Base-by-base conservation (phyloP, 2,888 invertebrate genomes). In the Myopa testacea region DNA sequence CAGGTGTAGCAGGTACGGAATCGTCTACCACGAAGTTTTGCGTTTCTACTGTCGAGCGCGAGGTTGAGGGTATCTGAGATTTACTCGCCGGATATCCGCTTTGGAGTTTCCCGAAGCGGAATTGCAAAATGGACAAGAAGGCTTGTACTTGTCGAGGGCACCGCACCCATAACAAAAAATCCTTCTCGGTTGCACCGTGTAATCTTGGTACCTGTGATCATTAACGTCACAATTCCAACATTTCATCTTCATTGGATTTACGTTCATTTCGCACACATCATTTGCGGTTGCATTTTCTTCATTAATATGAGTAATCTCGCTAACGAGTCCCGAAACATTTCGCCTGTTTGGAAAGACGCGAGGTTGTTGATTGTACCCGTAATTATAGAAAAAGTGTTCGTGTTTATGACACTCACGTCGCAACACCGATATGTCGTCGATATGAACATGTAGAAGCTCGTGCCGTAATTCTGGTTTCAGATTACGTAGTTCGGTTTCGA, bases 161-260 rank as follows among this genome's bases (percentile, higher is more conserved):
- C 26, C 26, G 2, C 26, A 26, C 26, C 26, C 26, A 58, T 78
- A 78, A 55, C 78, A 78, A 19, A 78, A 78, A 4, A 78, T 62
- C 7, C 76, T 58, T 12, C 78, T 63, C 6, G 68, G 60, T 16
- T 62, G 5, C 1, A 76, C 7, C 4, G 34, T 63, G 26, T 73
- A 76, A 40, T 76, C 76, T 38, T 76, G 78, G 26, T 78, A 78
- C 16, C 55, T 73, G 40, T 76, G 76, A 40, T 73, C 78, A 7
- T 16, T 10, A 4, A 4, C 45, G 8, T 73, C 73, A 14, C 76
- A 78, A 62, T 78, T 78, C 76, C 78, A 78, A 69, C 78, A 76
- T 52, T 52, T 63, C 0, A 58, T 70, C 6, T 58, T 26, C 26
- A 26, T 26, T 26, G 26, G 26, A 26, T 26, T 26, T 26, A 26